phyloP scores from a whole-genome alignment of 2,888 invertebrate genomes.

The Epistrophe grossulariae region DNA sequence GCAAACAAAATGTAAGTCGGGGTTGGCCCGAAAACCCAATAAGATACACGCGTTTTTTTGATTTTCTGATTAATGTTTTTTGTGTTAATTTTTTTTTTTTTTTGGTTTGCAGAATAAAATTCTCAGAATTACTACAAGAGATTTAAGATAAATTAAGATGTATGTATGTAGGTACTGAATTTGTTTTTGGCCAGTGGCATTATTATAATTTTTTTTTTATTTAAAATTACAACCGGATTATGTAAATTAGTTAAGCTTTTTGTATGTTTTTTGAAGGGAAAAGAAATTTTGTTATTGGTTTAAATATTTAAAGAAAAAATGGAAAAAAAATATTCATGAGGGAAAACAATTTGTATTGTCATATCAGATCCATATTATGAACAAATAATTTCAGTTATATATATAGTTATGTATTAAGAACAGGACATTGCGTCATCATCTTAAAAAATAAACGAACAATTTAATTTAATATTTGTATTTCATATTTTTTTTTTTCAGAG shows the following conservation, averaged over 20 bases:
- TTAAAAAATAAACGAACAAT: background rate
- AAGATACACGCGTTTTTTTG: conserved; percentile 13
- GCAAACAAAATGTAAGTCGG: conserved; percentile 1
- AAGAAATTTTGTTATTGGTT: background rate
- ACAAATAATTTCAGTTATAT: background rate
- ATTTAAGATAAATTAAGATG: background rate
- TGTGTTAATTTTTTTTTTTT: background rate
- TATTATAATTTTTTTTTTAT: conserved; percentile 3
- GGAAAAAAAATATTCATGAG: background rate
- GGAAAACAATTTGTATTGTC: background rate
- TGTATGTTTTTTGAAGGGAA: background rate
- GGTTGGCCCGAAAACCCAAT: conserved; percentile 26
- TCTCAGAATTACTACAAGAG: conserved; percentile 23
- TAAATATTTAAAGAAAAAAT: background rate
- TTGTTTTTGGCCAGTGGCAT: background rate
- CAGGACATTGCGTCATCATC: no score
- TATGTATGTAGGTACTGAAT: background rate
- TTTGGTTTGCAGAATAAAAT: background rate
- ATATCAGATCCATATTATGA: background rate
- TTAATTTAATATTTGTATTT: no score
- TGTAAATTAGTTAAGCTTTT: background rate
- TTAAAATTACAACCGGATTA: conserved; percentile 21
- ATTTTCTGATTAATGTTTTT: background rate
- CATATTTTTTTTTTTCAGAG: no score
- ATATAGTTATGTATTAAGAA: background rate